phyloP scores from a whole-genome alignment of 1,140 invertebrate species.

The Polypedilum vanderplanki region DNA sequence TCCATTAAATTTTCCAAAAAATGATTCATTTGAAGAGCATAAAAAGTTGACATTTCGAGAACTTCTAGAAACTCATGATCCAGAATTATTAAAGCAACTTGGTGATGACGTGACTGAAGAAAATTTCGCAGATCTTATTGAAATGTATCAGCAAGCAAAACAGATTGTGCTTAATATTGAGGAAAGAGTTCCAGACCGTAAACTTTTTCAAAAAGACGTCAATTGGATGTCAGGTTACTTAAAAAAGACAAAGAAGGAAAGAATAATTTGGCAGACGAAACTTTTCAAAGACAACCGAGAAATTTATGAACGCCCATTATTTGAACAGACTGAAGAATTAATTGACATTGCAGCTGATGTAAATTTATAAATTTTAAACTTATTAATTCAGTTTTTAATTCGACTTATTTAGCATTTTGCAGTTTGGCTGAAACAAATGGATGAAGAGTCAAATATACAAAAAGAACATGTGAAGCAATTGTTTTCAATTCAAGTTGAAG shows the following conservation, averaged over 20 bases:
- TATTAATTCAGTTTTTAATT: no score
- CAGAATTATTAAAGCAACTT: slow-evolving; percentile 35
- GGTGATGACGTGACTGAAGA: slow-evolving; percentile 35
- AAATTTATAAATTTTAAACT: no score
- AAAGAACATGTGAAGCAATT: slow-evolving; percentile 40
- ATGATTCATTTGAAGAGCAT: slow-evolving; percentile 39
- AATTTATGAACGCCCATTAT: slow-evolving; percentile 36
- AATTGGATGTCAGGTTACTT: slow-evolving; percentile 39
- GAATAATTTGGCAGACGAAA: slow-evolving; percentile 34
- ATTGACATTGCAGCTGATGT: slow-evolving; percentile 42
- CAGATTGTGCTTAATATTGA: slow-evolving; percentile 37
- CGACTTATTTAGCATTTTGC: slow-evolving; percentile 35
- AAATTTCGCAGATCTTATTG: slow-evolving; percentile 36
- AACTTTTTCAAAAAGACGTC: slow-evolving; percentile 33
- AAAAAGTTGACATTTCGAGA: slow-evolving; percentile 38
- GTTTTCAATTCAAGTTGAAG: slow-evolving; percentile 41
- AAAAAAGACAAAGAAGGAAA: slow-evolving; percentile 33
- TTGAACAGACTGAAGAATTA: slow-evolving; percentile 41
- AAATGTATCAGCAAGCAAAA: neutral
- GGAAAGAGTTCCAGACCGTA: slow-evolving; percentile 35
- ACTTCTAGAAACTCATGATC: slow-evolving; percentile 34
- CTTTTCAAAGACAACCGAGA: slow-evolving; percentile 32
- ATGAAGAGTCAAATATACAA: slow-evolving; percentile 37
- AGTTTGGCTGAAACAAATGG: slow-evolving; percentile 39
- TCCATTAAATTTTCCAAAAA: slow-evolving; percentile 30